These are phyloP conservation scores for Zaprionus taronus DNA, from an alignment of 1,140 invertebrate genomes.

Conservation along the genomic window DNA sequence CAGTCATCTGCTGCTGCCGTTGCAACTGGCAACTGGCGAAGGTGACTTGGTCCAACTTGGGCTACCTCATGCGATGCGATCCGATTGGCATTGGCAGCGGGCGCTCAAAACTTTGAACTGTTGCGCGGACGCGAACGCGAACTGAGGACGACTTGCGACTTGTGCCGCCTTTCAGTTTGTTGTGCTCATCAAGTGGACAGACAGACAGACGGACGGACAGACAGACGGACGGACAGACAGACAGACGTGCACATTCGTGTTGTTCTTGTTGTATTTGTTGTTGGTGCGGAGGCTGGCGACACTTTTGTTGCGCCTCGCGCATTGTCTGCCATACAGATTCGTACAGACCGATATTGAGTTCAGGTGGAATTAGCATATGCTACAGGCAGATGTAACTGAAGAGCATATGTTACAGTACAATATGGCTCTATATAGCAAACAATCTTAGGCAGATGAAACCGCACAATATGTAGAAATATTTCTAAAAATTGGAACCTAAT, in stretches of 20 bases:
- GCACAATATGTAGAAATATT: neutral
- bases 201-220: too few species aligned
- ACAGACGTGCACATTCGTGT: constrained; percentile 52
- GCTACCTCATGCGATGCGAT: constrained; percentile 43
- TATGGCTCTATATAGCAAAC: neutral
- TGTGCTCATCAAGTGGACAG: constrained; percentile 64
- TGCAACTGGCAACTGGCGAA: constrained; percentile 22
- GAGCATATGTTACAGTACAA: neutral
- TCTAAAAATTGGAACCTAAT: too few species aligned
- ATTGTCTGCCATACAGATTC: constrained; percentile 60
- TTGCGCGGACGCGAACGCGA: constrained; percentile 43
- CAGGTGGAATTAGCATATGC: constrained; percentile 26
- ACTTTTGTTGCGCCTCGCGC: constrained; percentile 67
- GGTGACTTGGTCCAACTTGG: constrained; percentile 19
- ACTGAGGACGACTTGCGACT: constrained; percentile 69
- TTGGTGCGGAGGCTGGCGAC: constrained; percentile 60
- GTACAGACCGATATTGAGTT: constrained; percentile 28
- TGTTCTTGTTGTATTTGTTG: constrained; percentile 31
- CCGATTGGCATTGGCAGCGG: constrained; percentile 65
- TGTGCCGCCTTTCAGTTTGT: constrained; percentile 82
- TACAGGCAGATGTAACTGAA: neutral
- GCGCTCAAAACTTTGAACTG: constrained; percentile 80
- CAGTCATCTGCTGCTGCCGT: constrained; percentile 22
- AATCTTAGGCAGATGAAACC: neutral
- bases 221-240: constrained; percentile 36